Conservation (phyloP, 2,113 vertebrate species). For the Hippopotamus amphibius region DNA sequence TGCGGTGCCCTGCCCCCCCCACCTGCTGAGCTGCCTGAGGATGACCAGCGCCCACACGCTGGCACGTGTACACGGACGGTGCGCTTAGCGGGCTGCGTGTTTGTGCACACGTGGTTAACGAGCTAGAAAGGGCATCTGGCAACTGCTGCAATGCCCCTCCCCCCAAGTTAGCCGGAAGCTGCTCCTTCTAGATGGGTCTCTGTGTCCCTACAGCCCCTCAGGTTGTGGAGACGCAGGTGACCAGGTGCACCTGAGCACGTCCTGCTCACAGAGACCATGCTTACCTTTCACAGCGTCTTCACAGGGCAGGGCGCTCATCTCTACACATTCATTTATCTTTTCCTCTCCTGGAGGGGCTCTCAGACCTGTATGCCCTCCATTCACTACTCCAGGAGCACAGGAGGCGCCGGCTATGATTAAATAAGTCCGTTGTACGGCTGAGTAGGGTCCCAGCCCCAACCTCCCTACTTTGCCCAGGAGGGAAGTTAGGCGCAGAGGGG, state of each 20-base stretch:
- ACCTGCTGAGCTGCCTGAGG: too few relatives aligned
- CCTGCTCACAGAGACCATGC: fast-evolving
- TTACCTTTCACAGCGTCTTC: fast-evolving
- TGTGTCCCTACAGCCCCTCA: not conserved
- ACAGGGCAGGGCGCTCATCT: fast-evolving
- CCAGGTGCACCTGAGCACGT: not conserved
- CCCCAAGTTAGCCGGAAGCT: too few relatives aligned
- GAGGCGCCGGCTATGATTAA: too few relatives aligned
- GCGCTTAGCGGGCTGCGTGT: too few relatives aligned
- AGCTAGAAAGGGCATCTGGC: fast-evolving
- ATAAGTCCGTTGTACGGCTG: too few relatives aligned
- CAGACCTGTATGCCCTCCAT: fast-evolving
- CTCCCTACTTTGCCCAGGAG: fast-evolving
- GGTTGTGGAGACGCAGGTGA: not conserved
- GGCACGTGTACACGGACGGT: fast-evolving
- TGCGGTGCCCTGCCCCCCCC: fast-evolving
- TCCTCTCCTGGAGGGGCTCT: fast-evolving
- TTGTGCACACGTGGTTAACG: fast-evolving
- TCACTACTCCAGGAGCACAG: too few relatives aligned
- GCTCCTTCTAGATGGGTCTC: not conserved
- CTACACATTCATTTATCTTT: fast-evolving
- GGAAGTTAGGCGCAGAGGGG: not conserved
- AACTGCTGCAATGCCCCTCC: not conserved
- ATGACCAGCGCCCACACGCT: fast-evolving
- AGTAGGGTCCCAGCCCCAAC: fast-evolving